These are phyloP conservation scores for Meriones psammophilus DNA, from an alignment of 2,797 vertebrate genomes.

Conservation along the genomic window DNA sequence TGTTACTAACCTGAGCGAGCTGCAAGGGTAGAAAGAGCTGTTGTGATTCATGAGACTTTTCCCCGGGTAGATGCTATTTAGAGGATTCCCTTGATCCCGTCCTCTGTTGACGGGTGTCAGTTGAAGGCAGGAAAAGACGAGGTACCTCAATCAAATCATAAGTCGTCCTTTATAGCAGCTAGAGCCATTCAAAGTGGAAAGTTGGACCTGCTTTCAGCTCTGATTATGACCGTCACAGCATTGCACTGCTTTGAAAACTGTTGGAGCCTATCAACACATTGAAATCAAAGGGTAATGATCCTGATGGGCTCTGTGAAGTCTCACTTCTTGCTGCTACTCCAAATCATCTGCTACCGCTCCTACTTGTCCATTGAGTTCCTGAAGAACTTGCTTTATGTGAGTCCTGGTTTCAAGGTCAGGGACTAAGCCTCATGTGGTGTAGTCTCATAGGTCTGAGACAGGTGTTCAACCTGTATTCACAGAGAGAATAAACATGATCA, in stretches of 20 bases:
- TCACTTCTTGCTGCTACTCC: not conserved
- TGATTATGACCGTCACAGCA: not conserved
- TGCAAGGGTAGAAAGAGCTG: not conserved
- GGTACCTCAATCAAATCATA: not conserved
- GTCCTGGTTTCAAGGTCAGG: not conserved
- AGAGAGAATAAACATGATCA: not conserved
- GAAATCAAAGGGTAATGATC: not conserved
- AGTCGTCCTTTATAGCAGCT: not conserved
- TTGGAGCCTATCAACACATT: not conserved
- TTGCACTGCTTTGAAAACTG: not conserved
- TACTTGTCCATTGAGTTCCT: not conserved
- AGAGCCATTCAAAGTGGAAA: constrained; percentile 3
- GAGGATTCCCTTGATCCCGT: not conserved
- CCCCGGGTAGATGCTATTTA: rapidly evolving
- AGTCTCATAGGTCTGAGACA: not conserved
- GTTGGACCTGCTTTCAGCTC: not conserved
- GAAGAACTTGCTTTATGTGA: not conserved
- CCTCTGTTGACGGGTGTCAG: not conserved
- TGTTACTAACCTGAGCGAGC: not conserved
- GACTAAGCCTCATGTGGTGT: not conserved
- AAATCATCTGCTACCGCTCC: not conserved
- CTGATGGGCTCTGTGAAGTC: not conserved
- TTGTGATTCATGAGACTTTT: not conserved
- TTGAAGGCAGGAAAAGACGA: no score
- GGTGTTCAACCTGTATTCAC: not conserved